Conservation (phyloP, 1,140 invertebrate genomes). For the Pollicipes pollicipes region DNA sequence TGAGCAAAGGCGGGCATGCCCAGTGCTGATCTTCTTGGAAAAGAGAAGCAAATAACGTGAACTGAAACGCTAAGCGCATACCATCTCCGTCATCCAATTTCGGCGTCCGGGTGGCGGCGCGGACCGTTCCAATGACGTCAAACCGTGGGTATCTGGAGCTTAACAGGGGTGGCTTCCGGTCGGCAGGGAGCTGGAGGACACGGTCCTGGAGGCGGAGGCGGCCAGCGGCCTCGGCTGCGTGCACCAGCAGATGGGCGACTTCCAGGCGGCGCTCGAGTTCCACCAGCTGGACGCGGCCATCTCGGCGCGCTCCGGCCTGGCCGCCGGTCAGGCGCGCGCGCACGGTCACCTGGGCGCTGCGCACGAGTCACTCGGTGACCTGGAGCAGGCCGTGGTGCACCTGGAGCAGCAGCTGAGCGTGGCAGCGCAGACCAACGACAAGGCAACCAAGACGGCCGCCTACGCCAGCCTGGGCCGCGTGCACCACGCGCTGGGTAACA, state of each 20-base stretch:
- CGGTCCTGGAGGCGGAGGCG: conserved; percentile 68
- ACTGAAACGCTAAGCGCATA: too few relatives aligned
- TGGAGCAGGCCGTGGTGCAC: conserved; percentile 64
- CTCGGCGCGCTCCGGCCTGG: conserved; percentile 50
- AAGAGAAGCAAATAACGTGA: too few relatives aligned
- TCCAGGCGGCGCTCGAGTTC: conserved; percentile 57
- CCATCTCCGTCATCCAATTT: too few relatives aligned
- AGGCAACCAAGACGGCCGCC: conserved; percentile 22
- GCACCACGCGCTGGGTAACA: conserved; percentile 69
- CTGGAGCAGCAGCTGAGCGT: conserved; percentile 70
- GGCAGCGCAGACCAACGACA: conserved; percentile 49
- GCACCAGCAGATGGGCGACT: conserved; percentile 78
- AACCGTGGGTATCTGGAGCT: too few relatives aligned
- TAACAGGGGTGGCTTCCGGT: too few relatives aligned
- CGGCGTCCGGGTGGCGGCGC: too few relatives aligned
- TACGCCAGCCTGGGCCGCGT: conserved; percentile 42
- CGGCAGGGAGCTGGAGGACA: conserved; percentile 50
- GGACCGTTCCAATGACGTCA: too few relatives aligned
- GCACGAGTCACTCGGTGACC: conserved; percentile 68
- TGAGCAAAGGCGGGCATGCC: too few relatives aligned
- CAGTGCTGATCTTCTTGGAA: too few relatives aligned
- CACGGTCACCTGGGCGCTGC: conserved; percentile 76
- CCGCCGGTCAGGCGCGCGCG: conserved; percentile 57
- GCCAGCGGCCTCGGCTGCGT: conserved; percentile 74
- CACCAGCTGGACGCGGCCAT: conserved; percentile 74